These are phyloP conservation scores for Copidosoma floridanum DNA, from an alignment of 1,140 invertebrate genomes.

Conservation along the genomic window DNA sequence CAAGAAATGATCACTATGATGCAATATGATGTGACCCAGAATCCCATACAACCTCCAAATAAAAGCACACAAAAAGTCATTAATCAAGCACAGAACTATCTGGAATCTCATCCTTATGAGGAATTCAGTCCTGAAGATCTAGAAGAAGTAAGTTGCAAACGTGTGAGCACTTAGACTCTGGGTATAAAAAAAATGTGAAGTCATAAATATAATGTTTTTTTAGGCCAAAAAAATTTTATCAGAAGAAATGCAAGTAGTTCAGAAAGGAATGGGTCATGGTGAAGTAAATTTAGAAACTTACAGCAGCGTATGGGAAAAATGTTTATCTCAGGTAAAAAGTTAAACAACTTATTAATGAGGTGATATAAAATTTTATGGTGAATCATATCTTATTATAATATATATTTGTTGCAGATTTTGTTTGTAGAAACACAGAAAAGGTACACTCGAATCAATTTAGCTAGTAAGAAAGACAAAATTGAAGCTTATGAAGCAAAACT, in stretches of 20 bases:
- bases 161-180: too few relatives aligned
- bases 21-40: conserved; percentile 80
- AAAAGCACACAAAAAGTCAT: conserved; percentile 49
- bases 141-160: conserved; percentile 58
- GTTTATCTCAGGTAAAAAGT: conserved; percentile 68
- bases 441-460: conserved; percentile 91
- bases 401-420: conserved; percentile 64
- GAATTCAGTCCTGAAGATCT: conserved; percentile 73
- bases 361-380: too few relatives aligned
- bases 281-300: conserved; percentile 89
- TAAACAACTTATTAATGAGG: conserved; percentile 20
- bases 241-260: conserved; percentile 86
- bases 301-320: conserved; percentile 96
- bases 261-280: conserved; percentile 91
- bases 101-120: conserved; percentile 84
- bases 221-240: conserved; percentile 68
- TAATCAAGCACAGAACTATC: conserved; percentile 71
- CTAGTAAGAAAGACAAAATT: conserved; percentile 92
- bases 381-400: too few relatives aligned
- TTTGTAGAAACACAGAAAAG: conserved; percentile 85
- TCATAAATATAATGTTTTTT: too few relatives aligned
- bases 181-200: too few relatives aligned
- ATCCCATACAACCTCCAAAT: conserved; percentile 59
- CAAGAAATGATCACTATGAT: conserved; percentile 96
- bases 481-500: conserved; percentile 90